Evolutionary conservation across 1,140 invertebrate genomes (phyloP).

Genomic region (Zaprionus lachaisei): DNA sequence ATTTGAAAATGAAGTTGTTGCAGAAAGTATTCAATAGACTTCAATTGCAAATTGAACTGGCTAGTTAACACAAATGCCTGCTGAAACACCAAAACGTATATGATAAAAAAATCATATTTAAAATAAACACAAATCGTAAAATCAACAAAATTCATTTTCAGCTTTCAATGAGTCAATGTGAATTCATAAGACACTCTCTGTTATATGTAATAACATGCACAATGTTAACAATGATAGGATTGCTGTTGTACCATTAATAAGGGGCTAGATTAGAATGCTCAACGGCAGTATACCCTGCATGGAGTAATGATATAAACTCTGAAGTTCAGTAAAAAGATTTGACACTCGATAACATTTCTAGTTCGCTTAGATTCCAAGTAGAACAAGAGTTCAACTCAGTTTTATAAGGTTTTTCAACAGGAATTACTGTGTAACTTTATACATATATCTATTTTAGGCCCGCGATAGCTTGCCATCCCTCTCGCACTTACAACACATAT

Average conservation of each 20-base stretch:
- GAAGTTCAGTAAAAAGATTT: too few species aligned
- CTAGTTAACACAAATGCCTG: neutral
- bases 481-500: neutral
- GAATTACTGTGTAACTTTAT: too few species aligned
- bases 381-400: too few species aligned
- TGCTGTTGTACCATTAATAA: neutral
- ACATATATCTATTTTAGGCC: neutral
- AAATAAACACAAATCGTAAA: neutral
- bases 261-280: neutral
- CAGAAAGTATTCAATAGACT: too few species aligned
- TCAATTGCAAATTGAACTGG: too few species aligned
- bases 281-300: neutral
- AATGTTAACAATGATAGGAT: slow-evolving; percentile 1
- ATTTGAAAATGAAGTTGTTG: too few species aligned
- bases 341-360: too few species aligned
- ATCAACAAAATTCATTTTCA: neutral
- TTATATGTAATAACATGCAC: neutral
- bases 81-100: neutral
- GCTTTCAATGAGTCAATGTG: slow-evolving; percentile 17
- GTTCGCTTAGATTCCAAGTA: too few species aligned
- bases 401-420: too few species aligned
- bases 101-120: neutral
- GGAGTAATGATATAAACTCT: too few species aligned
- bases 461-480: too few species aligned
- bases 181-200: slow-evolving; percentile 6